A percentile compares a stretch with the other conserved stretches of the same genome.
Evolutionary conservation across 2,797 vertebrate genomes (phyloP).

Genomic region (Paedocypris micromegethes): DNA sequence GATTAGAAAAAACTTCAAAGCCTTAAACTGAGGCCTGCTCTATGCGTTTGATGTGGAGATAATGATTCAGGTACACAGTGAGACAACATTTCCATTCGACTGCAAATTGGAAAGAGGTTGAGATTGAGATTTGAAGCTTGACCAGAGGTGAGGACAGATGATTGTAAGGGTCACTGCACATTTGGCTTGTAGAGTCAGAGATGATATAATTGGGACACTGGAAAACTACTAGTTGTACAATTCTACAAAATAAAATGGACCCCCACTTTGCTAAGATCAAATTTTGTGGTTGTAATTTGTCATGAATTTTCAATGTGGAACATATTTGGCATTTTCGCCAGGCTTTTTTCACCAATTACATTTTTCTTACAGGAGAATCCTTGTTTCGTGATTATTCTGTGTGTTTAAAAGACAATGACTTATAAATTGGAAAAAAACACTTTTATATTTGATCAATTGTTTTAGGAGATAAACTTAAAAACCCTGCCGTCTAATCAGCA

Average conservation of each 20-base stretch:
- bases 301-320: too few species aligned
- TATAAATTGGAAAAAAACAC: too few species aligned
- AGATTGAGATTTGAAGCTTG: constrained; percentile 12
- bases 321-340: too few species aligned
- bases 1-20: constrained; percentile 66
- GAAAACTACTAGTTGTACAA: not conserved
- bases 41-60: constrained; percentile 65
- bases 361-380: too few species aligned
- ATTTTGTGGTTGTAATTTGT: too few species aligned
- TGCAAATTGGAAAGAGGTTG: constrained; percentile 28
- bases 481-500: too few species aligned
- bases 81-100: constrained; percentile 44
- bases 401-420: too few species aligned
- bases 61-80: constrained; percentile 63
- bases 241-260: not conserved
- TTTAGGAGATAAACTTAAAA: too few species aligned
- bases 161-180: constrained; percentile 26
- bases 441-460: too few species aligned
- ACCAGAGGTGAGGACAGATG: constrained; percentile 7
- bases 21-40: constrained; percentile 54
- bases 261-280: too few species aligned
- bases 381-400: too few species aligned
- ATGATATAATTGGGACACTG: constrained; percentile 27
- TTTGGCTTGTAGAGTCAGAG: constrained; percentile 22
- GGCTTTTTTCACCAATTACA: too few species aligned